Evolutionary conservation across 2,888 invertebrate genomes (phyloP).

Genomic region (Venusia cambrica): DNA sequence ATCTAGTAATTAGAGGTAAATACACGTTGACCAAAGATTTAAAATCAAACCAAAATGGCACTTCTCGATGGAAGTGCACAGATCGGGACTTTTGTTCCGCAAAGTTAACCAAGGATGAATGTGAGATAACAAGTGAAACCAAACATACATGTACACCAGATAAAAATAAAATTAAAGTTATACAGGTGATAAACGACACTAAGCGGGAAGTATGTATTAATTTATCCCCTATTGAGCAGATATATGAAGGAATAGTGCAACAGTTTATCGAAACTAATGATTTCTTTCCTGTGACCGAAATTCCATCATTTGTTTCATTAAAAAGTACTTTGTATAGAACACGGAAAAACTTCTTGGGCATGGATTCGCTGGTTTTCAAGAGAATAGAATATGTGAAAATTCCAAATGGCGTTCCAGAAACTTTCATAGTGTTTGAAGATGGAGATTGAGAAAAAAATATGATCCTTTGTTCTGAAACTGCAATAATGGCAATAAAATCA

Average conservation of each 20-base stretch:
- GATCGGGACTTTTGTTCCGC: slow-evolving; percentile 17
- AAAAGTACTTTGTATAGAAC: slow-evolving; percentile 14
- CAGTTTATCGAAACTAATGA: slow-evolving; percentile 6
- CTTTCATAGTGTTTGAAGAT: too few relatives aligned
- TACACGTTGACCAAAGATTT: too few relatives aligned
- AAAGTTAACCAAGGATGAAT: slow-evolving; percentile 14
- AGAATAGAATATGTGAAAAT: too few relatives aligned
- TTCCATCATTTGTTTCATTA: slow-evolving; percentile 7
- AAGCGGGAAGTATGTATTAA: slow-evolving; percentile 12
- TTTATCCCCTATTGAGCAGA: slow-evolving; percentile 7
- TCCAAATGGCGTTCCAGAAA: too few relatives aligned
- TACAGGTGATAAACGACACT: slow-evolving; percentile 10
- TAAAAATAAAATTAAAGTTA: slow-evolving; percentile 12
- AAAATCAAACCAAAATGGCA: slow-evolving; percentile 6
- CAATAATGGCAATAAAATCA: too few relatives aligned
- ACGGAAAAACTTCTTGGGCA: too few relatives aligned
- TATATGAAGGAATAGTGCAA: slow-evolving; percentile 9
- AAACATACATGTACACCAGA: slow-evolving; percentile 10
- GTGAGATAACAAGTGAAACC: slow-evolving; percentile 16
- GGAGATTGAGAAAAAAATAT: too few relatives aligned
- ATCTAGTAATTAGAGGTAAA: too few relatives aligned
- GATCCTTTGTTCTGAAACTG: too few relatives aligned
- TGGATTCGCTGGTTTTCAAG: too few relatives aligned
- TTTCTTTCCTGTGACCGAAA: slow-evolving; percentile 7
- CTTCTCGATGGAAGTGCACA: slow-evolving; percentile 16